Conservation (phyloP, 2,888 invertebrate genomes). For the Lamellibrachia satsuma region DNA sequence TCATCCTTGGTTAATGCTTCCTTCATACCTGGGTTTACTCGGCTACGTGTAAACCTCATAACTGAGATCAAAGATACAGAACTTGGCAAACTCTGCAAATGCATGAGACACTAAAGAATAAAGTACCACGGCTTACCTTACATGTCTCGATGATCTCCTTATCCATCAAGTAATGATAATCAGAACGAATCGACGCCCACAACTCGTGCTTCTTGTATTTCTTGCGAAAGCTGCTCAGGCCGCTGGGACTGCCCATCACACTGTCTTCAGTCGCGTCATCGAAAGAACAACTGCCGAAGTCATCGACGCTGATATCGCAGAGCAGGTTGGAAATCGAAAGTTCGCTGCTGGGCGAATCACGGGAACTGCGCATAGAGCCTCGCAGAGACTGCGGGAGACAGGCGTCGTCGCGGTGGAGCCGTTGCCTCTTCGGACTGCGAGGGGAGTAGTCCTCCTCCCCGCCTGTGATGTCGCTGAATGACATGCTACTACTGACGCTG, state of each 20-base stretch:
- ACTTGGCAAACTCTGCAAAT: background rate
- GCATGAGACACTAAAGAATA: background rate
- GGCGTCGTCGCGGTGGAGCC: background rate
- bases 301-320: constrained; percentile 2
- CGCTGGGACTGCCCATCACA: background rate
- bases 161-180: constrained; percentile 95
- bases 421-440: background rate
- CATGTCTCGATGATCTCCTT: constrained; percentile 91
- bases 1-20: too few relatives aligned
- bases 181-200: constrained; percentile 89
- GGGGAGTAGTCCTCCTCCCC: background rate
- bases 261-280: background rate
- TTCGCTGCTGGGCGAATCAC: background rate
- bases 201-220: constrained; percentile 72
- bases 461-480: background rate
- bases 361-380: background rate
- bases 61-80: background rate
- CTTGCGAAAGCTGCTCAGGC: constrained; percentile 13
- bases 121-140: constrained; percentile 69
- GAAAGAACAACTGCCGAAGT: constrained; percentile 12
- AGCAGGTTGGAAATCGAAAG: constrained; percentile 9
- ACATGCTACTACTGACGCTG: background rate
- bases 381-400: constrained; percentile 4
- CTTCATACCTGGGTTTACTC: too few relatives aligned
- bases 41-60: too few relatives aligned